Percentiles rank a stretch among this genome's conserved stretches.
Conservation (phyloP, 2,113 vertebrate genomes). For the Chascanopsetta lugubris region DNA sequence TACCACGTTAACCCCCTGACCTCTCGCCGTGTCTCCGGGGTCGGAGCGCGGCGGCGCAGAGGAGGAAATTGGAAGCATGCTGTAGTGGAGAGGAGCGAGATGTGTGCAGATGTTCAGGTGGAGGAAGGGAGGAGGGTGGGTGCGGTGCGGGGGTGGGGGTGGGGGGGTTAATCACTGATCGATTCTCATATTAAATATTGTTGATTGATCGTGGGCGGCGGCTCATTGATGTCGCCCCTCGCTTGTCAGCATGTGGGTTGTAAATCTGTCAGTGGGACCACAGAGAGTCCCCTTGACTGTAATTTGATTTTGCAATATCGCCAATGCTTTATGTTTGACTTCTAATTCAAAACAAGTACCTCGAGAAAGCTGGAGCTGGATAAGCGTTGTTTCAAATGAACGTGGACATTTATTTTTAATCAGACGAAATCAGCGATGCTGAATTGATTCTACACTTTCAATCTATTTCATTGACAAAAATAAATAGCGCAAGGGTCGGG, state of each 20-base stretch:
- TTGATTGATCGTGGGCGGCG: slow-evolving; percentile 19
- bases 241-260: slow-evolving; percentile 64
- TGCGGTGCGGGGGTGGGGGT: no score
- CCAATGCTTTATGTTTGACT: slow-evolving; percentile 53
- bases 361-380: slow-evolving; percentile 6
- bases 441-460: slow-evolving; percentile 9
- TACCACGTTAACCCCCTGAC: slow-evolving; percentile 81
- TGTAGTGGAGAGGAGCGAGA: slow-evolving; percentile 30
- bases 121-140: background rate
- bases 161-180: slow-evolving; percentile 32
- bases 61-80: slow-evolving; percentile 74
- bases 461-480: background rate
- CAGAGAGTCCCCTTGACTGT: slow-evolving; percentile 61
- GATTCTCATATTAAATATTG: slow-evolving; percentile 5
- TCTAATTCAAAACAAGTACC: slow-evolving; percentile 59
- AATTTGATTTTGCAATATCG: slow-evolving; percentile 58
- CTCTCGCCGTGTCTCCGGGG: slow-evolving; percentile 65
- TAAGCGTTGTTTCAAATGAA: slow-evolving; percentile 23
- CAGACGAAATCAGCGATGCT: no score
- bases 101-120: slow-evolving; percentile 61
- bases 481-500: no score
- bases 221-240: slow-evolving; percentile 37
- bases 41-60: slow-evolving; percentile 25
- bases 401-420: no score
- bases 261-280: slow-evolving; percentile 68